Base-by-base conservation (phyloP, 2,888 invertebrate species). In the Hypercompe scribonia region DNA sequence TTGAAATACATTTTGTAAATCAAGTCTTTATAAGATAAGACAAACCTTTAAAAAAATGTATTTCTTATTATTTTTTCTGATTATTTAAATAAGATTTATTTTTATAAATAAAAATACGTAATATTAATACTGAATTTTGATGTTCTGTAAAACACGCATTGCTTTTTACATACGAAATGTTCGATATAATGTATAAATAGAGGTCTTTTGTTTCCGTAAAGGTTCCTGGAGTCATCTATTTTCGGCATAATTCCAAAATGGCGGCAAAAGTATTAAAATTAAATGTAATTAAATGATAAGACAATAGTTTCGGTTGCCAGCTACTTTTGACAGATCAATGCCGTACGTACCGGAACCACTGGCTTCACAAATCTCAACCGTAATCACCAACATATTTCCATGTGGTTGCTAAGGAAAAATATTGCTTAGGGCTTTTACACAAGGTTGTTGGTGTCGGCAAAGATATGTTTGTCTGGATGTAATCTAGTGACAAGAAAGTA, bases 301-400 rank as follows among this genome's bases (percentile, higher is more conserved):
- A 86, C 86, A 87, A 84, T 88, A 81, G 79, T 71, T 67, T 78
- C 71, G 70, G 78, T 74, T 86, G 88, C 85, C 88, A 89, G 83
- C 78, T 72, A 77, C 78, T 76, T 81, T 78, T 81, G 90, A 91
- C 90, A 89, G 86, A 91, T 90, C 92, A 93, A 93, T 93, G 93
- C 88, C 91, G 88, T 80, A 76, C 79, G 79, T 91, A 79, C 86
- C 92, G 93, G 93, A 93, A 93, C 90, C 84, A 80, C 81, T 89
- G 89, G 86, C 90, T 87, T 84, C 83, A 81, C 84, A 81, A 84
- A 82, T 78, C 80, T 84, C 78, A 75, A 65, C 79, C 76, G 79
- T 76, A 73, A 73, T 74, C 71, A 82, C 83, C 73, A 78, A 75
- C 34, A 54, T 73, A 75, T 50, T 46, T 54, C 28, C 11, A n/a